Conservation (phyloP, 2,113 vertebrate species). For the Percopsis transmontana region DNA sequence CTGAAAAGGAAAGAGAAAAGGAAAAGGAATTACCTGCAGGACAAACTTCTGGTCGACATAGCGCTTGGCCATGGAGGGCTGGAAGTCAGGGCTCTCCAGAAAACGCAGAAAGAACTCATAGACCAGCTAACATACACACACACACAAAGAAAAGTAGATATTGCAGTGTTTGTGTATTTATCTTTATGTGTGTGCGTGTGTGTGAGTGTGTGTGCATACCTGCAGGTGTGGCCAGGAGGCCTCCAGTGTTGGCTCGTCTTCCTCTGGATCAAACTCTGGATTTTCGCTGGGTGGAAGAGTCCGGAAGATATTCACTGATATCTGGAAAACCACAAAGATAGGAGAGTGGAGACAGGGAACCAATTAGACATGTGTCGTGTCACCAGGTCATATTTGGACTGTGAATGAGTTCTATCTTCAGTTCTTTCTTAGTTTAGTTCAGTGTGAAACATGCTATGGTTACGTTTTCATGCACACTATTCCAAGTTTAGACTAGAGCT, state of each 20-base stretch:
- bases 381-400: too few species aligned
- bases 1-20: not conserved
- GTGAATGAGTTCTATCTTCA: too few species aligned
- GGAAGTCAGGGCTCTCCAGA: constrained; percentile 93
- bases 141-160: constrained; percentile 15
- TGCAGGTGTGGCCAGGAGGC: constrained; percentile 95
- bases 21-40: constrained; percentile 77
- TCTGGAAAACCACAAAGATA: constrained; percentile 68
- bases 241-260: constrained; percentile 90
- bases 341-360: not conserved
- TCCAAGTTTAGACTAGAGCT: too few species aligned
- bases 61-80: constrained; percentile 91
- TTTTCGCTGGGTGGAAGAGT: constrained; percentile 92
- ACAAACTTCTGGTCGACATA: constrained; percentile 95
- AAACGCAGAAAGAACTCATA: constrained; percentile 95
- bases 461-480: too few species aligned
- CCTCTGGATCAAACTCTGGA: constrained; percentile 92
- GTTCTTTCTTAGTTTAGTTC: too few species aligned
- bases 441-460: too few species aligned
- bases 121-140: constrained; percentile 78
- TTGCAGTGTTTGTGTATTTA: not conserved
- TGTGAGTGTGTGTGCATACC: constrained; percentile 61
- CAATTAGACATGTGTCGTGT: too few species aligned
- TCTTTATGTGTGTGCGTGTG: not conserved
- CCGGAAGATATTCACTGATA: constrained; percentile 92